Conservation (phyloP, 2,113 vertebrate genomes). For the Redunca redunca region DNA sequence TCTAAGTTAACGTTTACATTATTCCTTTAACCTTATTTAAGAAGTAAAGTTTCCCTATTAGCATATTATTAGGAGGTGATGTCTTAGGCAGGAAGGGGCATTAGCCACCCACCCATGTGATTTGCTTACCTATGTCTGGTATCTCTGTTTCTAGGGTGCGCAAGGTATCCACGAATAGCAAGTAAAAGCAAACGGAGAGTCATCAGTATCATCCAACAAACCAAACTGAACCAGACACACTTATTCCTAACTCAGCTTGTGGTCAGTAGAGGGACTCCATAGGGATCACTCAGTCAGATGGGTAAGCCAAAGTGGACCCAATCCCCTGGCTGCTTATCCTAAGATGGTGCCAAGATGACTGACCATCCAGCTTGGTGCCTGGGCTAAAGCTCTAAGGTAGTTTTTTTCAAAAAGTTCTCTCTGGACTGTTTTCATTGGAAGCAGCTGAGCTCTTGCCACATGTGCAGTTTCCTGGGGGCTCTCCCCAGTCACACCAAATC, state of each 20-base stretch:
- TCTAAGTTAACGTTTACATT: conserved; percentile 32
- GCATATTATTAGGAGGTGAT: neutral
- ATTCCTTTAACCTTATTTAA: conserved; percentile 58
- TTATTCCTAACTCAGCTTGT: neutral
- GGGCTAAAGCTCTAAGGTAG: neutral
- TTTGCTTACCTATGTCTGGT: conserved; percentile 97
- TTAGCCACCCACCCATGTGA: neutral
- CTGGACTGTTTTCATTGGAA: neutral
- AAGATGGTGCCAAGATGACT: neutral
- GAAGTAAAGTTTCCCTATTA: conserved; percentile 36
- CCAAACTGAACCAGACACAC: conserved; percentile 34
- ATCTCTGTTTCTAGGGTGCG: conserved; percentile 92
- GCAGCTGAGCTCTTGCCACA: neutral
- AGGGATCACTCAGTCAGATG: neutral
- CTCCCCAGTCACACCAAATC: neutral
- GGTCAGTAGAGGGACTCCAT: neutral
- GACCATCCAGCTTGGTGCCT: neutral
- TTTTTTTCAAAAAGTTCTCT: neutral
- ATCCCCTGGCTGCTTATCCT: neutral
- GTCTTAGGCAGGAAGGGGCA: neutral
- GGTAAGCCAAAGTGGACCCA: neutral
- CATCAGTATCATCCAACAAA: conserved; percentile 52
- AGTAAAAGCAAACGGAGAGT: conserved; percentile 74
- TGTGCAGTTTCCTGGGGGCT: neutral
- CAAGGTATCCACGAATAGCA: conserved; percentile 60